Base-by-base conservation (phyloP, 2,888 invertebrate genomes). In the Cantharis rufa region DNA sequence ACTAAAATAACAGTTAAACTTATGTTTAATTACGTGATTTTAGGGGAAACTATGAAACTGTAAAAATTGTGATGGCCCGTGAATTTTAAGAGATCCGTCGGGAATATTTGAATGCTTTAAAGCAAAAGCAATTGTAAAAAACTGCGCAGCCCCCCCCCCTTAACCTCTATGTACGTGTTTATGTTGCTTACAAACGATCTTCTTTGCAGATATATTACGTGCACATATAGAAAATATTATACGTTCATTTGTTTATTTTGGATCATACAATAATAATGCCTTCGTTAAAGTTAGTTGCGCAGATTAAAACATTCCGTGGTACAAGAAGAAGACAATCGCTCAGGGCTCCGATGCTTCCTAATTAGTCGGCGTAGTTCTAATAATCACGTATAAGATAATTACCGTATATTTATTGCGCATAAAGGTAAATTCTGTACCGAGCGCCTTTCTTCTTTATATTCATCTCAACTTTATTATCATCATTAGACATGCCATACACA, bases 371-470 rank as follows among this genome's bases (percentile, higher is more conserved):
- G 72, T 71, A 78, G 73, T 77, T 78, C 78, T 77, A 76, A 81
- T 80, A 76, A 78, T 81, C 81, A 80, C 79, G 80, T 78, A 80
- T 79, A 78, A 74, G 69, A 78, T 81, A 80, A 80, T 80, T 80
- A 78, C 75, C 74, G 74, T 75, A 78, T 78, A 81, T 48, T 48
- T 48, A 48, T 81, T 79, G 80, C 80, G 76, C 69, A 74, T 71
- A 76, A 69, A 76, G 69, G 72, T 72, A 73, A 78, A 75, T 78
- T 75, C 74, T 76, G 74, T 75, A 75, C 75, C 75, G 32, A 78
- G 75, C 71, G 70, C 72, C 48, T 72, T 72, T 75, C 78, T 73
- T 75, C 75, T 24, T 64, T 66, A 21, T 66, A 66, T 66, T 66
- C n/a, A 66, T 75, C 71, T 70, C 71, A 70, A 48, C 72, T 72